Base-by-base conservation (phyloP, 2,888 invertebrate species). In the Lasius platythorax region DNA sequence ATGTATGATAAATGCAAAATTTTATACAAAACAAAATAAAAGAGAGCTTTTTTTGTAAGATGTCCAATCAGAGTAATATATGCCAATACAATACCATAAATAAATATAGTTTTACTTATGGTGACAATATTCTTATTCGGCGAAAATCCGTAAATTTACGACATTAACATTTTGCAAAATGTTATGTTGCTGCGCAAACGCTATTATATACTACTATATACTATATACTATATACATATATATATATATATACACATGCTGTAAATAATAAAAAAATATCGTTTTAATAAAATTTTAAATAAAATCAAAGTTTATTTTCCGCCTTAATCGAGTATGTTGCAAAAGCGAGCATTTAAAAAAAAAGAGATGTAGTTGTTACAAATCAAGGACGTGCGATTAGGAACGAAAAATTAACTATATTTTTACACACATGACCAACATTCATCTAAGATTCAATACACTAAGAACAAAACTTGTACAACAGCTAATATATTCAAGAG, bases 231-330 rank as follows among this genome's bases (percentile, higher is more conserved):
- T 40, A 73, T 63, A 56, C 63, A 37, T 46, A 83, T 37, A 82
- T 82, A 61, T 87, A 46, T 15, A 46, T 37, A 72, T 40, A 73
- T 63, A 56, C 63, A 37, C 74, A 79, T 88, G 89, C 92, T 94
- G 95, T 95, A 95, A 94, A 95, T 95, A 95, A 94, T 94, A 94
- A 93, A 53, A 53, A 53, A 2, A 92, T 93, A 93, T 94, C 91
- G 91, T 94, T 94, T 94, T 93, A 94, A 94, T 94, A 94, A 94
- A 94, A 93, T 83, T 87, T 91, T 89, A 86, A 89, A 84, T 83
- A 90, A 84, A 83, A 37, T 58, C 2, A 79, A 70, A 70, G 33
- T 79, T 15, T 12, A 6, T 30, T 46, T 30, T 43, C 23, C 18
- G 5, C 18, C 11, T 9, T n/a, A 3, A 23, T 18, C 43, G 0